Percentiles rank a stretch among this genome's conserved stretches.
Conservation (phyloP, 1,140 invertebrate species). For the Brachionus plicatilis region DNA sequence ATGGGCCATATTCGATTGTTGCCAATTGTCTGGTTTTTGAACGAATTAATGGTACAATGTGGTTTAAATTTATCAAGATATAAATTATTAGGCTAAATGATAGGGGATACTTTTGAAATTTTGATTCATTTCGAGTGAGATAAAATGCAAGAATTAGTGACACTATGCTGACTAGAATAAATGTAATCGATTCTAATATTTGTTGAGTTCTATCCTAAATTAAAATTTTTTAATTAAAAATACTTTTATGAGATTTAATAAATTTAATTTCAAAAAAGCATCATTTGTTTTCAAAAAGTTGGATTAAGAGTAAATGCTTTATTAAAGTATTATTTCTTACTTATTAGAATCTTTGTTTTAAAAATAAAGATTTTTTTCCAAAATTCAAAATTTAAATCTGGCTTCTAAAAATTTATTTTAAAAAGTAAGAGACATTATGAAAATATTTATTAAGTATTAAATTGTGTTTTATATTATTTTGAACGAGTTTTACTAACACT, state of each 20-base stretch:
- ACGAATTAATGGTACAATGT: constrained; percentile 19
- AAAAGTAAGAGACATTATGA: no score
- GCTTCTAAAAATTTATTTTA: no score
- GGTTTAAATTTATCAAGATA: constrained; percentile 13
- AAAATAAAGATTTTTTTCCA: no score
- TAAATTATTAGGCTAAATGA: background rate
- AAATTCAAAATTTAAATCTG: no score
- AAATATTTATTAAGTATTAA: no score
- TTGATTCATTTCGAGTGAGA: constrained; percentile 1
- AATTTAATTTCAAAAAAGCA: background rate
- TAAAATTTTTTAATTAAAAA: background rate
- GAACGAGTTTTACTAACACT: no score
- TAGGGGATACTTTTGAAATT: background rate
- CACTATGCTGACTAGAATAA: constrained; percentile 12
- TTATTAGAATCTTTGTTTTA: no score
- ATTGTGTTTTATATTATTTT: no score
- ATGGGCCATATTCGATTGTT: constrained; percentile 13
- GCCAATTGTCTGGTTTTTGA: constrained; percentile 3
- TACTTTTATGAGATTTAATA: background rate
- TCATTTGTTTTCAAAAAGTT: no score
- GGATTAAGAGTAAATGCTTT: no score
- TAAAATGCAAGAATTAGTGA: constrained; percentile 6
- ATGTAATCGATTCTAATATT: constrained; percentile 7
- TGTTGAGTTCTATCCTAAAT: background rate
- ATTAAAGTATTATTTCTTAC: no score